Conservation (phyloP, 2,888 invertebrate species). For the Tethea ocularis region DNA sequence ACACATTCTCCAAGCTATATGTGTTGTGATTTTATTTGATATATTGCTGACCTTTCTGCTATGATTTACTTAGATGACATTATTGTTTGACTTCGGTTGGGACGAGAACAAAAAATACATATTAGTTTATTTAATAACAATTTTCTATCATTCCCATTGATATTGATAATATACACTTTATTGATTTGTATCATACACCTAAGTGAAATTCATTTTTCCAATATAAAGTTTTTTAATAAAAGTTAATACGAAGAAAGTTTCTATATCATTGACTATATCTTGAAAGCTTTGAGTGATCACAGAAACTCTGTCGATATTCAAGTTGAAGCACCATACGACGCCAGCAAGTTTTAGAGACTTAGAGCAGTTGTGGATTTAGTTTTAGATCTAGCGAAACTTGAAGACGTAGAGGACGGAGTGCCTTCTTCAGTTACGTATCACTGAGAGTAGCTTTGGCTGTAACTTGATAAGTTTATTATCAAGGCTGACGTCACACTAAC, state of each 20-base stretch:
- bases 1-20: conserved; percentile 22
- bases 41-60: conserved; percentile 13
- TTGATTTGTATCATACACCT: neutral
- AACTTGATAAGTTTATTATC: conserved; percentile 33
- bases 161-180: too few relatives aligned
- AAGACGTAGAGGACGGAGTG: conserved; percentile 20
- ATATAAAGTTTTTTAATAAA: conserved; percentile 1
- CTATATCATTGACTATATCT: neutral
- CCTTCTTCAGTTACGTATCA: conserved; percentile 16
- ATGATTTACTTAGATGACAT: conserved; percentile 33
- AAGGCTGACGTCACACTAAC: conserved; percentile 8
- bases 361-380: conserved; percentile 24
- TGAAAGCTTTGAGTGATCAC: conserved; percentile 19
- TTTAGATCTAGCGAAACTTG: conserved; percentile 22
- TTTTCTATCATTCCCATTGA: too few relatives aligned
- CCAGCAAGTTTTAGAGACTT: conserved; percentile 10
- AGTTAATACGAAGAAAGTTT: conserved; percentile 1
- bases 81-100: conserved; percentile 18
- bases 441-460: conserved; percentile 8
- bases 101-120: too few relatives aligned
- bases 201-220: neutral
- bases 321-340: conserved; percentile 18
- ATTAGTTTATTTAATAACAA: too few relatives aligned
- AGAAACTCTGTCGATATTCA: conserved; percentile 15
- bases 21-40: conserved; percentile 24